Evolutionary conservation across 2,888 invertebrate species (phyloP).

Genomic region (Limnephilus auricula): DNA sequence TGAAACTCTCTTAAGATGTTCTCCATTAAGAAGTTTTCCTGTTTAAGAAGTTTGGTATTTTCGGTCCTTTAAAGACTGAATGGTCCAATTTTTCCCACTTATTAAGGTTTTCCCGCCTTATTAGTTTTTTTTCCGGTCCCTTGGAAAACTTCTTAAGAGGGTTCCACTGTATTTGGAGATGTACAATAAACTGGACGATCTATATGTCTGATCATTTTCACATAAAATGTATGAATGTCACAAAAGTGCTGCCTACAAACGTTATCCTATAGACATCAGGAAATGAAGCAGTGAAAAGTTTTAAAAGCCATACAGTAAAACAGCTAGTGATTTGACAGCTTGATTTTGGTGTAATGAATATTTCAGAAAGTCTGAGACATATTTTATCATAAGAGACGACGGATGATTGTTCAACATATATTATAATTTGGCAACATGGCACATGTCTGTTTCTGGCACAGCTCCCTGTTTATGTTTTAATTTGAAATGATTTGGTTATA

Average conservation of each 20-base stretch:
- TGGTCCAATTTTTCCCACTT: too few species aligned
- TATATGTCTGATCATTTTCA: too few species aligned
- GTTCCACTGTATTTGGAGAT: too few species aligned
- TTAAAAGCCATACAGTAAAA: background rate
- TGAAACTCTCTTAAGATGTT: too few species aligned
- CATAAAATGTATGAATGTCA: background rate
- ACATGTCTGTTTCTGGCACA: conserved; percentile 46
- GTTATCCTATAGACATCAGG: background rate
- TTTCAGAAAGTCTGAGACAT: background rate
- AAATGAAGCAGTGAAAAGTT: background rate
- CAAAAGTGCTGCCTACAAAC: background rate
- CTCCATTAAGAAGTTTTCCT: too few species aligned
- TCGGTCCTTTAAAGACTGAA: too few species aligned
- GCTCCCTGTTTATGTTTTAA: conserved; percentile 62
- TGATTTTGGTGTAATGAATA: background rate
- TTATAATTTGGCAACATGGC: conserved; percentile 46
- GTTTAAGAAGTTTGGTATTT: too few species aligned
- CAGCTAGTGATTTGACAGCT: background rate
- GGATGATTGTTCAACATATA: background rate
- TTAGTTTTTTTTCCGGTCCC: too few species aligned
- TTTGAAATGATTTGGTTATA: conserved; percentile 70
- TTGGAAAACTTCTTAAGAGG: too few species aligned
- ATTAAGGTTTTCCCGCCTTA: too few species aligned
- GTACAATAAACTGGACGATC: too few species aligned
- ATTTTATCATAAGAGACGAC: background rate